Base-by-base conservation (phyloP, 1,140 invertebrate species). In the Drosophila murphyi region DNA sequence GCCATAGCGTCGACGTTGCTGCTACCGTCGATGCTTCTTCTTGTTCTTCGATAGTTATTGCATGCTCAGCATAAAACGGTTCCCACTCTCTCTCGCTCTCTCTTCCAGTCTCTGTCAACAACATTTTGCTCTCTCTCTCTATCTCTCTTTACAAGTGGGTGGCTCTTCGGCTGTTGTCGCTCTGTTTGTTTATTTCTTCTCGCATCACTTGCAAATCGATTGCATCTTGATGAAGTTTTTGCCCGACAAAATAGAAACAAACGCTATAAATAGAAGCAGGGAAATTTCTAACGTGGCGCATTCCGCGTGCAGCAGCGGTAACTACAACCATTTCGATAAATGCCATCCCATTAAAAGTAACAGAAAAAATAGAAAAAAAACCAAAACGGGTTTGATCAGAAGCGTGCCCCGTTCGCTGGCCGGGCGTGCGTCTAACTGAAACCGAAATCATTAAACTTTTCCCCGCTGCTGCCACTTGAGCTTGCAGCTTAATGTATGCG, bases 391-490 rank as follows among this genome's bases (percentile, higher is more conserved):
- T 89, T 89, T 83, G 85, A 83, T 80, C 70, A 55, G 65, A 71
- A 82, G 85, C 87, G 83, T 75, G 83, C 72, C 61, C 54, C 59
- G 64, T 32, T 35, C 10, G 50, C 48, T 47, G 47, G 73, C 79
- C 48, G 41, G 47, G 73, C 79, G 64, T 72, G 59, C 69, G 72
- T 88, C 80, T 78, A 71, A 85, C 73, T 83, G 85, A 88, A 88
- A 88, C 60, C 48, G 83, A 88, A 88, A 88, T 89, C 77, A 89
- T 75, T 80, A 67, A 63, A 83, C 81, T 87, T 87, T 88, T 80
- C 73, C 80, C 80, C 76, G 45, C 57, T 67, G 50, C 63, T 34
- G 34, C 65, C 64, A 60, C 67, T 43, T 70, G 39, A 52, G 65
- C 60, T 75, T 65, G 55, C 52, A 52, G 65, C 60, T 75, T 65